These are phyloP conservation scores for Clusia tigrina DNA, from an alignment of 2,888 invertebrate species.

Conservation along the genomic window DNA sequence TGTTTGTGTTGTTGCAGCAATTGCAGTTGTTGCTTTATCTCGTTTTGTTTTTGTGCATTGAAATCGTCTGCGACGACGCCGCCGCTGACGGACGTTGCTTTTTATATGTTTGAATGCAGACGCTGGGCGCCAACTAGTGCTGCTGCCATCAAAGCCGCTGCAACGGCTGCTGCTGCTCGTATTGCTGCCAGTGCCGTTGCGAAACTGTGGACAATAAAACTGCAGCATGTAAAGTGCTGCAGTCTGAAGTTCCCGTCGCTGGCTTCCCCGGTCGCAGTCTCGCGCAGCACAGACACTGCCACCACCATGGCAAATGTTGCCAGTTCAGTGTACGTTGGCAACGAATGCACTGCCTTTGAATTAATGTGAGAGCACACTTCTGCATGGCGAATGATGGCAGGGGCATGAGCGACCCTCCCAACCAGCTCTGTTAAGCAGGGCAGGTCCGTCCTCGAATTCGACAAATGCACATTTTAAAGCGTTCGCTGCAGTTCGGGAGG, in stretches of 20 bases:
- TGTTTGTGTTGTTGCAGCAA: not conserved
- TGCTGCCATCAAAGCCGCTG: conserved; percentile 43
- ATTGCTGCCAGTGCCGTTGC: too few species aligned
- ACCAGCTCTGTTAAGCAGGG: not conserved
- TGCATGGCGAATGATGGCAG: too few species aligned
- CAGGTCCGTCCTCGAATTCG: not conserved
- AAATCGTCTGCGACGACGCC: conserved; percentile 17
- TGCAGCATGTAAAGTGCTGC: conserved; percentile 20
- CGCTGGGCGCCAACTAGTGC: conserved; percentile 50
- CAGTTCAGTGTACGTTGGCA: conserved; percentile 46
- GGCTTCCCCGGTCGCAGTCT: conserved; percentile 1
- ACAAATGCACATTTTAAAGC: conserved; percentile 7
- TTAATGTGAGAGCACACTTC: conserved; percentile 10
- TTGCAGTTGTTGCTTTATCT: too few species aligned
- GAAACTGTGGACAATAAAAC: conserved; percentile 47
- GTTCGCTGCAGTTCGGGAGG: not conserved
- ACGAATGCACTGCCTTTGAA: conserved; percentile 28
- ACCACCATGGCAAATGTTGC: not conserved
- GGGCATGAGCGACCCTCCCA: too few species aligned
- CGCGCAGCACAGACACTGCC: not conserved
- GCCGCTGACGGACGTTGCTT: conserved; percentile 52
- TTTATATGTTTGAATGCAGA: conserved; percentile 49
- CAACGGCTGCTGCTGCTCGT: conserved; percentile 37
- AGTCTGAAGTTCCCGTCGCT: not conserved
- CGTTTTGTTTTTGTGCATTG: conserved; percentile 31